phyloP scores from a whole-genome alignment of 1,140 invertebrate species.

The Melanaphis sacchari region DNA sequence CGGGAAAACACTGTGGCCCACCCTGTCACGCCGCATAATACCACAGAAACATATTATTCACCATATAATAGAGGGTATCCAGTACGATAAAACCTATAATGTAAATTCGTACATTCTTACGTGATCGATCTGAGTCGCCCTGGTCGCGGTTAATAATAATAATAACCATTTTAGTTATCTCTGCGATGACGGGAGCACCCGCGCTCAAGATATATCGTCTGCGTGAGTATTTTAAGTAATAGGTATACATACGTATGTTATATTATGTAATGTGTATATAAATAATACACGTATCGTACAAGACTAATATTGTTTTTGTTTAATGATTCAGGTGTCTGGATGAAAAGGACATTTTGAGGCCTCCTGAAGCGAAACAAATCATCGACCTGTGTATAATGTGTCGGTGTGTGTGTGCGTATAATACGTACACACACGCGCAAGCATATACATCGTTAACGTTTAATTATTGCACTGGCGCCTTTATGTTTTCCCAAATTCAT shows the following conservation, averaged over 20 bases:
- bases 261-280: background rate
- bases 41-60: background rate
- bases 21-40: no score
- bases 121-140: constrained; percentile 14
- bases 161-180: background rate
- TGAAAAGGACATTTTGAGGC: constrained; percentile 53
- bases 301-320: constrained; percentile 56
- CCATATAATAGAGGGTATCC: background rate
- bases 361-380: constrained; percentile 57
- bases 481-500: constrained; percentile 42
- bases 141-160: background rate
- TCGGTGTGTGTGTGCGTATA: background rate
- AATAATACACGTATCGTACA: constrained; percentile 5
- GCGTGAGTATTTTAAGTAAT: background rate
- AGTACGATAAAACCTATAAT: background rate
- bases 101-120: background rate
- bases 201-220: background rate
- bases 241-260: no score
- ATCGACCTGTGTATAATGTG: constrained; percentile 34
- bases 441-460: constrained; percentile 49
- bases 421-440: background rate
- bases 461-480: constrained; percentile 50
- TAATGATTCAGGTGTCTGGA: constrained; percentile 37
- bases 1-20: background rate
- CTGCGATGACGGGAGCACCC: background rate